Evolutionary conservation across 2,113 vertebrate species (phyloP).

Genomic region (Copsychus sechellarum): DNA sequence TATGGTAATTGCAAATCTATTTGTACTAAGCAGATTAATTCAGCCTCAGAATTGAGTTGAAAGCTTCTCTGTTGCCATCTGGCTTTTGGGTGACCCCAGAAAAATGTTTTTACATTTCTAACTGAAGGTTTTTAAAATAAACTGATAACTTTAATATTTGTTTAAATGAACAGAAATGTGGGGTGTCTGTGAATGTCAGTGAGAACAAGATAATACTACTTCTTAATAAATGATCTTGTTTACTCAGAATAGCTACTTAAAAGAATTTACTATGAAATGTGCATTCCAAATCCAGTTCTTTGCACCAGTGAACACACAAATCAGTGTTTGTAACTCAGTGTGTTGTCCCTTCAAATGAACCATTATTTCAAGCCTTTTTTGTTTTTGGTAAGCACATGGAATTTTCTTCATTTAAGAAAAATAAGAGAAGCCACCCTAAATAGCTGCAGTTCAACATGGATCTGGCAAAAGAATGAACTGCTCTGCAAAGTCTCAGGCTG

Average conservation of each 20-base stretch:
- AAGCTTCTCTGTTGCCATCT: constrained; percentile 11
- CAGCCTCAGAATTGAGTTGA: not conserved
- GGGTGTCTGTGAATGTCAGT: not conserved
- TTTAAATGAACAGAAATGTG: not conserved
- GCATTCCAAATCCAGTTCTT: not conserved
- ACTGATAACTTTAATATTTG: not conserved
- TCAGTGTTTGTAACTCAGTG: not conserved
- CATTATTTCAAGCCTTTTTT: not conserved
- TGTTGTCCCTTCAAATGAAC: not conserved
- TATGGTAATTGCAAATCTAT: not conserved
- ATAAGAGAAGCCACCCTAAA: not conserved
- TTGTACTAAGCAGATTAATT: constrained; percentile 30
- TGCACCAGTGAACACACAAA: not conserved
- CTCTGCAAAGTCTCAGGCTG: not conserved
- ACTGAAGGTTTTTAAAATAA: not conserved
- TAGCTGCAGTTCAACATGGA: not conserved
- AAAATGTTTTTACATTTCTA: not conserved
- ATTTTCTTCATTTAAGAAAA: not conserved
- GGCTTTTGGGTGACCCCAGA: constrained; percentile 5
- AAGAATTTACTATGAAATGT: not conserved
- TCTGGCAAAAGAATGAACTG: not conserved
- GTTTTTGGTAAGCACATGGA: not conserved
- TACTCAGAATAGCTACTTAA: not conserved
- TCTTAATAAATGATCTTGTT: not conserved
- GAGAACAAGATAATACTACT: not conserved